Conservation (phyloP, 2,113 vertebrate genomes). For the Echinops telfairi region DNA sequence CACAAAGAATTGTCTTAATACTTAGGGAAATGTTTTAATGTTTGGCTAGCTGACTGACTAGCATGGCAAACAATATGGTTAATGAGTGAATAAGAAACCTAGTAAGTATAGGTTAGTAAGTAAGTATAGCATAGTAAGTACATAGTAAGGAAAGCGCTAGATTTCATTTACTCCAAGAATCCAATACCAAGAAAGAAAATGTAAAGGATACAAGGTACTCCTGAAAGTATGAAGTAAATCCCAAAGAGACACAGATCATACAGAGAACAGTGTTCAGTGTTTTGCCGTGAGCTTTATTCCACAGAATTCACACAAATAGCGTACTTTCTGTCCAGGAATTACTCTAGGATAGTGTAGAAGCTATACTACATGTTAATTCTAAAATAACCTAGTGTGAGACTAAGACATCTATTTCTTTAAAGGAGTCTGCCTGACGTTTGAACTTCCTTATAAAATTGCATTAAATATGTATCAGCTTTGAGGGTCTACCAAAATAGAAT, state of each 20-base stretch:
- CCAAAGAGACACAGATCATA: conserved; percentile 60
- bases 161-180: conserved; percentile 67
- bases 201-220: conserved; percentile 62
- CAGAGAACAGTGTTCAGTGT: neutral
- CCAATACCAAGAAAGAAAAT: conserved; percentile 65
- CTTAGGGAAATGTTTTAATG: conserved; percentile 53
- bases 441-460: conserved; percentile 78
- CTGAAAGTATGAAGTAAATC: conserved; percentile 65
- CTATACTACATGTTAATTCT: conserved; percentile 73
- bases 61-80: conserved; percentile 72
- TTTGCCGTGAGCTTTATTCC: neutral
- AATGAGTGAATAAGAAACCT: conserved; percentile 52
- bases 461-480: conserved; percentile 74
- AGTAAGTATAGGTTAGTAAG: too few relatives aligned
- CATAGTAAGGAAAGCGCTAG: conserved; percentile 16
- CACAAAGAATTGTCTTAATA: conserved; percentile 47
- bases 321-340: conserved; percentile 61
- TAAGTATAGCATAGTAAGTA: too few relatives aligned
- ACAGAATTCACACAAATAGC: conserved; percentile 64
- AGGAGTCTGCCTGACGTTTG: conserved; percentile 71
- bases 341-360: neutral
- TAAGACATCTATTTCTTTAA: conserved; percentile 75
- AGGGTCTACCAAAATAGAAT: conserved; percentile 68
- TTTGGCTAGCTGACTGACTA: conserved; percentile 65
- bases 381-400: conserved; percentile 57